phyloP scores from a whole-genome alignment of 2,113 vertebrate species.

The Speoplatyrhinus poulsoni region DNA sequence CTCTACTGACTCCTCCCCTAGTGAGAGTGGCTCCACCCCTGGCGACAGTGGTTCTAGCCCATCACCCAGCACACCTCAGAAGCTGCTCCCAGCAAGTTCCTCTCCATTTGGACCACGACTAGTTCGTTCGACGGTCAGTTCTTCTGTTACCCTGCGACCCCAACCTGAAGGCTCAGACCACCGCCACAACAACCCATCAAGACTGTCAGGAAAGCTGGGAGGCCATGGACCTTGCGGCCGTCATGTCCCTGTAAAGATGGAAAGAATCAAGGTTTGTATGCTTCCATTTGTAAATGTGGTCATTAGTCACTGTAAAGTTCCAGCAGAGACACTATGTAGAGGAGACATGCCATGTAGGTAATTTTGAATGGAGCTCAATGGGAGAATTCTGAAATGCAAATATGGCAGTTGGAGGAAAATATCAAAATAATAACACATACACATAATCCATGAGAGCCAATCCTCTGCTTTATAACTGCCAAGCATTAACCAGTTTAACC shows the following conservation, averaged over 20 bases:
- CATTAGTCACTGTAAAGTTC: neutral
- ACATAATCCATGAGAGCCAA: too few species aligned
- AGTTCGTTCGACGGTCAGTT: slow-evolving; percentile 57
- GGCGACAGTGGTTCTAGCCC: slow-evolving; percentile 77
- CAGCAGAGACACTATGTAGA: too few species aligned
- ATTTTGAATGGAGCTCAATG: too few species aligned
- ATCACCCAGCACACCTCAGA: slow-evolving; percentile 75
- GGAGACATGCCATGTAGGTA: too few species aligned
- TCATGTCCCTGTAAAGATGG: slow-evolving; percentile 74
- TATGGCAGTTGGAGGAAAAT: too few species aligned
- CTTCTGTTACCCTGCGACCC: slow-evolving; percentile 74
- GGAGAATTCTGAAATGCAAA: too few species aligned
- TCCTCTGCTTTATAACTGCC: too few species aligned
- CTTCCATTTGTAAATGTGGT: slow-evolving; percentile 7
- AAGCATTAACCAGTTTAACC: too few species aligned
- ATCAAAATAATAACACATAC: too few species aligned
- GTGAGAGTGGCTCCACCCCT: slow-evolving; percentile 62
- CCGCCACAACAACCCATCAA: slow-evolving; percentile 60
- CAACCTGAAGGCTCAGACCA: slow-evolving; percentile 85
- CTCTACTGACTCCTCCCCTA: slow-evolving; percentile 77
- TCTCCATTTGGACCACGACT: slow-evolving; percentile 72
- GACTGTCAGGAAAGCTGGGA: slow-evolving; percentile 65
- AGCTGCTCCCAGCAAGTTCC: slow-evolving; percentile 70
- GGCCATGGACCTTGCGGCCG: slow-evolving; percentile 70
- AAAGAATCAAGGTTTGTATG: slow-evolving; percentile 77